Conservation (phyloP, 2,113 vertebrate species). For the Campylorhamphus procurvoides region DNA sequence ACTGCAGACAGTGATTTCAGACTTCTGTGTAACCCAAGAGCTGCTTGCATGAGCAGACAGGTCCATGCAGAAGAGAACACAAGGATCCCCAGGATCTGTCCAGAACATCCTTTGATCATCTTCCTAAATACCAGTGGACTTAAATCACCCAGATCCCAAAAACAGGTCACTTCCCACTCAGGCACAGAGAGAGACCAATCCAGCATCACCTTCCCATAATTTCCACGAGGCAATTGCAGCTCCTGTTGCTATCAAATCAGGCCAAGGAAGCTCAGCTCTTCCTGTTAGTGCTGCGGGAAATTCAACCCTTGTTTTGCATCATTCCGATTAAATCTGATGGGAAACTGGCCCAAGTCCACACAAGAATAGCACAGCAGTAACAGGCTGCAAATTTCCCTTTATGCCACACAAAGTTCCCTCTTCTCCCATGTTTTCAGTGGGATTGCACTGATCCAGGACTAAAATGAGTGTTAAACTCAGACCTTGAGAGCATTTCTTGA, state of each 20-base stretch:
- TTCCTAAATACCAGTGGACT: not conserved
- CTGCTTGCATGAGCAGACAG: not conserved
- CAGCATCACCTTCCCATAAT: not conserved
- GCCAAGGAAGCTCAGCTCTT: not conserved
- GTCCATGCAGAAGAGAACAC: not conserved
- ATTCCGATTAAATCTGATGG: not conserved
- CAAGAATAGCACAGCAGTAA: not conserved
- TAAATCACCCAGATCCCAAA: not conserved
- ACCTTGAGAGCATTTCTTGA: not conserved
- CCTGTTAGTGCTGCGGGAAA: rapidly evolving
- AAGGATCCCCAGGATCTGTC: not conserved
- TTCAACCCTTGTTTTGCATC: not conserved
- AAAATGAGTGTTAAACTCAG: not conserved
- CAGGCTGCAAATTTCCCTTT: not conserved
- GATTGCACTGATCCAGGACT: not conserved
- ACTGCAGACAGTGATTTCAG: not conserved
- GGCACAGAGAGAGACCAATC: not conserved
- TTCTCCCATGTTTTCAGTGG: not conserved
- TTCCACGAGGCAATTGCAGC: not conserved
- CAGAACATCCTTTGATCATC: not conserved
- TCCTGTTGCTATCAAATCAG: not conserved
- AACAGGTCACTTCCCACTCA: rapidly evolving
- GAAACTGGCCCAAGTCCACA: not conserved
- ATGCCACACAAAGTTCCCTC: not conserved
- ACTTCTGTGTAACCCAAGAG: not conserved